These are phyloP conservation scores for Hololepta plana DNA, from an alignment of 2,888 invertebrate genomes.

Conservation along the genomic window DNA sequence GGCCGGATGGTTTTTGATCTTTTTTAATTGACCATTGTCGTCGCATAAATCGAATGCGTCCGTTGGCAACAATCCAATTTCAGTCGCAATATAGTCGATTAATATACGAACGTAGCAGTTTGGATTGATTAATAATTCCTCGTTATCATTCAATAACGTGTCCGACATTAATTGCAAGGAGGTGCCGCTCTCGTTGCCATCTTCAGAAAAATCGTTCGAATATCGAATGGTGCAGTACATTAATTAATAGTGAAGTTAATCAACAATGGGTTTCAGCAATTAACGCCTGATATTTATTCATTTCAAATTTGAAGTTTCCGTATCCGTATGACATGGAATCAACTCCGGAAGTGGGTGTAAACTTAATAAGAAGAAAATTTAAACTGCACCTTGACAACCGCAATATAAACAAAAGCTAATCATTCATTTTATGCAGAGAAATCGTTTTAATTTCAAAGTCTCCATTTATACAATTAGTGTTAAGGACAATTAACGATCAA, in stretches of 20 bases:
- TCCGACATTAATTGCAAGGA: conserved; percentile 1
- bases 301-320: too few relatives aligned
- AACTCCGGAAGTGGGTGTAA: too few relatives aligned
- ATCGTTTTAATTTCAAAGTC: background rate
- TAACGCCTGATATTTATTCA: conserved; percentile 1
- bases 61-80: too few relatives aligned
- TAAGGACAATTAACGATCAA: background rate
- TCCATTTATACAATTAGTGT: background rate
- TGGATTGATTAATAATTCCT: conserved; percentile 21
- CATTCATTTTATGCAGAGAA: conserved; percentile 1
- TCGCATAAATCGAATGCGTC: conserved; percentile 18
- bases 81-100: conserved; percentile 23
- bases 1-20: conserved; percentile 13
- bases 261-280: conserved; percentile 2
- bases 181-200: too few relatives aligned
- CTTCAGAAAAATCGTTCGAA: conserved; percentile 4
- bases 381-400: too few relatives aligned
- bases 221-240: conserved; percentile 10
- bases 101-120: conserved; percentile 23
- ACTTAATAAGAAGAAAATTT: too few relatives aligned
- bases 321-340: too few relatives aligned
- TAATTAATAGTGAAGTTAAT: conserved; percentile 1
- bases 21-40: conserved; percentile 16
- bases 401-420: conserved; percentile 1
- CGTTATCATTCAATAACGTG: conserved; percentile 9